Conservation (phyloP, 2,113 vertebrate species). For the Myotis davidii region DNA sequence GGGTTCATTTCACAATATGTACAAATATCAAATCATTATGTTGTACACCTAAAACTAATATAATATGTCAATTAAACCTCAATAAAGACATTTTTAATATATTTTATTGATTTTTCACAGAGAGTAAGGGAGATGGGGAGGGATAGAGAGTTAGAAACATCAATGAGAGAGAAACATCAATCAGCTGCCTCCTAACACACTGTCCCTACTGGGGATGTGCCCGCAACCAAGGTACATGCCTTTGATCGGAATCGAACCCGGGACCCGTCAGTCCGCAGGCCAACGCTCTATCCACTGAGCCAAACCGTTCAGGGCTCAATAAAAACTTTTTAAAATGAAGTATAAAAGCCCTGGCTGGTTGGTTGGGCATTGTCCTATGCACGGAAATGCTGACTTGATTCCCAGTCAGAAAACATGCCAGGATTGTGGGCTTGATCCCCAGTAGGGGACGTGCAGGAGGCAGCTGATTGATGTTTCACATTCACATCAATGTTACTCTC, state of each 20-base stretch:
- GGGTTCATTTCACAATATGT: neutral
- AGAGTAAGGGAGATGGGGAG: too few species aligned
- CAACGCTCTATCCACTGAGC: too few species aligned
- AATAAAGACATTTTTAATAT: neutral
- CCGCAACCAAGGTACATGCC: too few species aligned
- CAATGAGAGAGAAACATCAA: too few species aligned
- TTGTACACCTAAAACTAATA: neutral
- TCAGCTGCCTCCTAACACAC: too few species aligned
- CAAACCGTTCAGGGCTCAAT: neutral
- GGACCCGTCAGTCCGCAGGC: too few species aligned
- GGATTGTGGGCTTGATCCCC: neutral
- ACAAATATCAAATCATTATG: neutral
- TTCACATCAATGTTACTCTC: neutral
- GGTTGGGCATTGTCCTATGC: neutral
- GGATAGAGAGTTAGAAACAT: too few species aligned
- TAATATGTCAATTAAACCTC: neutral
- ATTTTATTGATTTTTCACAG: too few species aligned
- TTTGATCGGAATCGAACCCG: too few species aligned
- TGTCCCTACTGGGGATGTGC: too few species aligned
- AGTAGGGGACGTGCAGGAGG: neutral
- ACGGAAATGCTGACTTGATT: neutral
- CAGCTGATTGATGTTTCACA: neutral
- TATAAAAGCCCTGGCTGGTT: neutral
- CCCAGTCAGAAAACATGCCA: neutral
- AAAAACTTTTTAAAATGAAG: neutral